Evolutionary conservation across 1,140 invertebrate genomes (phyloP).

Genomic region (Heliconius eleuchia): DNA sequence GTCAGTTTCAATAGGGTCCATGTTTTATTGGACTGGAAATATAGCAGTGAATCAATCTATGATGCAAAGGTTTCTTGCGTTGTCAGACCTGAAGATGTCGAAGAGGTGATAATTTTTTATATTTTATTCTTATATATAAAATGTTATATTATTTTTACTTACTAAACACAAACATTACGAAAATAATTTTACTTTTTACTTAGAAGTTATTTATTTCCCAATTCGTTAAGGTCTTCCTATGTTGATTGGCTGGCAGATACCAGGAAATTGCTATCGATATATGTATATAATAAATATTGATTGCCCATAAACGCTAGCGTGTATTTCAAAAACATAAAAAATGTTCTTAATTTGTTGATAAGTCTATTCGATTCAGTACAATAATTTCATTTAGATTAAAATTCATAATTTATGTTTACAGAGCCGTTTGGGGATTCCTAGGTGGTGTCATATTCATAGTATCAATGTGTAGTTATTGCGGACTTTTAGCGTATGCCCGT

Average conservation of each 20-base stretch:
- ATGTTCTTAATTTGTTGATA: too few species aligned
- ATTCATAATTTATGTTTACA: slow-evolving; percentile 57
- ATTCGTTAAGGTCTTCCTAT: too few species aligned
- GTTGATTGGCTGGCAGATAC: too few species aligned
- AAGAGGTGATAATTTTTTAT: slow-evolving; percentile 80
- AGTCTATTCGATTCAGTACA: not conserved
- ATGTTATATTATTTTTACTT: too few species aligned
- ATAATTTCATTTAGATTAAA: not conserved
- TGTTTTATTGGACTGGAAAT: slow-evolving; percentile 90
- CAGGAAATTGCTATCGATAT: too few species aligned
- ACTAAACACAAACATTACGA: too few species aligned
- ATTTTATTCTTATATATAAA: not conserved
- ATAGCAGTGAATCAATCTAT: slow-evolving; percentile 93
- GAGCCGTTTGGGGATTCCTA: slow-evolving; percentile 87
- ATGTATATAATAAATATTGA: too few species aligned
- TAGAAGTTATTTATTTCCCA: too few species aligned
- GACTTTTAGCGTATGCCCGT: slow-evolving; percentile 90
- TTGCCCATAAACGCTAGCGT: too few species aligned
- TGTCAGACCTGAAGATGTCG: slow-evolving; percentile 86
- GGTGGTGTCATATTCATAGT: slow-evolving; percentile 82
- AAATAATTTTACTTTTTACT: too few species aligned
- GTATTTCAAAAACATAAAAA: too few species aligned
- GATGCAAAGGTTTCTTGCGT: slow-evolving; percentile 88
- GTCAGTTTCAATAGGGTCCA: slow-evolving; percentile 81
- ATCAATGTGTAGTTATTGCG: slow-evolving; percentile 85